phyloP scores from a whole-genome alignment of 2,797 vertebrate species.

The Macrochelys suwanniensis region DNA sequence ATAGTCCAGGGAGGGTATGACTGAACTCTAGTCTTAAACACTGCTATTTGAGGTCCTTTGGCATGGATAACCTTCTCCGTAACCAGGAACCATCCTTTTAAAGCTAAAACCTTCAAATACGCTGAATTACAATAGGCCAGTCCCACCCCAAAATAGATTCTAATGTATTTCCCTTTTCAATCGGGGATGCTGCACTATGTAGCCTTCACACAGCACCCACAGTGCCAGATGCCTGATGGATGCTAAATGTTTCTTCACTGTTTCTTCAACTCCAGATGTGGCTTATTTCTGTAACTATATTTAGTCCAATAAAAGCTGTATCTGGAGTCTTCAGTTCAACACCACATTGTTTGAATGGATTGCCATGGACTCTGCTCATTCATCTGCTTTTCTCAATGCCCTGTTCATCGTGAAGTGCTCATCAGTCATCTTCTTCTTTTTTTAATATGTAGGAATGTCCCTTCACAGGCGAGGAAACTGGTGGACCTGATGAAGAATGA shows the following conservation, averaged over 20 bases:
- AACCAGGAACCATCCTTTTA: neutral
- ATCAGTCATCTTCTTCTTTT: neutral
- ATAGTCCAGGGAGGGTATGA: neutral
- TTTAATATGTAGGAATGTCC: slow-evolving; percentile 72
- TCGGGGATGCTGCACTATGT: neutral
- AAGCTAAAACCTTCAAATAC: neutral
- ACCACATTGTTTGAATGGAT: neutral
- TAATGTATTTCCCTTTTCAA: neutral
- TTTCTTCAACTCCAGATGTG: neutral
- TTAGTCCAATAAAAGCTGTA: neutral
- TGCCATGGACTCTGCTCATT: neutral
- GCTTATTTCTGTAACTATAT: neutral
- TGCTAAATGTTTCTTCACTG: neutral
- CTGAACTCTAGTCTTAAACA: neutral
- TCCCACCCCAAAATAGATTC: neutral
- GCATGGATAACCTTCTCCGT: neutral
- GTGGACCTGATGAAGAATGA: slow-evolving; percentile 77
- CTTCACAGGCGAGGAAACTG: slow-evolving; percentile 70
- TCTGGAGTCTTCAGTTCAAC: fast-evolving
- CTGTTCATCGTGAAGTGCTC: neutral
- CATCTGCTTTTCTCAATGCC: neutral
- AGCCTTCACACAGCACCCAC: neutral
- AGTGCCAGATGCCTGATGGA: neutral
- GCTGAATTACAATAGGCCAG: neutral
- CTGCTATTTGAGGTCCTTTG: neutral